phyloP scores from a whole-genome alignment of 2,113 vertebrate species.

The Pollimyrus isidori region DNA sequence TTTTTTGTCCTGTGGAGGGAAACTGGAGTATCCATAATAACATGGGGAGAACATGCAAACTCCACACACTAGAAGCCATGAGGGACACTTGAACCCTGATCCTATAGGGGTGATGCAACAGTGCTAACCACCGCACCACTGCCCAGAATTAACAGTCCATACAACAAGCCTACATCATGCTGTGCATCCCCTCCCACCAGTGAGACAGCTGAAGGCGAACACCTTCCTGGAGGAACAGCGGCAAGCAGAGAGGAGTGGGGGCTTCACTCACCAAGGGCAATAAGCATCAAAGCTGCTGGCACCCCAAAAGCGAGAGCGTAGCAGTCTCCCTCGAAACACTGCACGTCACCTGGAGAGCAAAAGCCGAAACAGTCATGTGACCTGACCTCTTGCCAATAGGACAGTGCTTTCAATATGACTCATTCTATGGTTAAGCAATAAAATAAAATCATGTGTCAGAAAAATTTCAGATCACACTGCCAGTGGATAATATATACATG shows the following conservation, averaged over 20 bases:
- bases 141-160: background rate
- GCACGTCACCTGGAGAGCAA: slow-evolving; percentile 71
- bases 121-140: background rate
- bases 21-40: background rate
- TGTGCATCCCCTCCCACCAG: background rate
- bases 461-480: background rate
- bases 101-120: background rate
- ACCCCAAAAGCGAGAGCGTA: slow-evolving; percentile 92
- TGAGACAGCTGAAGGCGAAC: too few relatives aligned
- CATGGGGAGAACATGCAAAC: background rate
- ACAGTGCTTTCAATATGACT: background rate
- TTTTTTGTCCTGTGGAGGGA: background rate
- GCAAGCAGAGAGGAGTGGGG: background rate
- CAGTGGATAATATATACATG: background rate
- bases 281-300: slow-evolving; percentile 81
- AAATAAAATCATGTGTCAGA: background rate
- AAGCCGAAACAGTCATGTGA: background rate
- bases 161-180: background rate
- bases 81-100: background rate
- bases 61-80: background rate
- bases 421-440: background rate
- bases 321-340: slow-evolving; percentile 89
- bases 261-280: slow-evolving; percentile 76
- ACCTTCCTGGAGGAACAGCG: too few relatives aligned
- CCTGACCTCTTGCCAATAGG: background rate